Evolutionary conservation across 2,113 vertebrate genomes (phyloP).

Genomic region (Corythornis vintsioides): DNA sequence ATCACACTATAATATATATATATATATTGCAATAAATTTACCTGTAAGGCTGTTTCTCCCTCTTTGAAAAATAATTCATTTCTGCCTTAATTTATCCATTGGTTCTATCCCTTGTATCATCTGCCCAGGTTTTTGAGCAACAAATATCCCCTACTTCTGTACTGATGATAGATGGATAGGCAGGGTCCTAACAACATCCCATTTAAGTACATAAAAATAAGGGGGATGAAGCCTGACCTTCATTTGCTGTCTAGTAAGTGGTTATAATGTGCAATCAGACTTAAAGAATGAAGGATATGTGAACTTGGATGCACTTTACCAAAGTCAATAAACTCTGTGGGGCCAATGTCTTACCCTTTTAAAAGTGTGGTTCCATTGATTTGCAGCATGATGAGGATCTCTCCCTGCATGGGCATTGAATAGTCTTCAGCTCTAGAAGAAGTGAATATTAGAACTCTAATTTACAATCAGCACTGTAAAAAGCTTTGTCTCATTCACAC

Average conservation of each 20-base stretch:
- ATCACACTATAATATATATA: not conserved
- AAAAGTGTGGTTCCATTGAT: not conserved
- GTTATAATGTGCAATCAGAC: not conserved
- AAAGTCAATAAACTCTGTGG: not conserved
- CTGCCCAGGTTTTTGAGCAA: not conserved
- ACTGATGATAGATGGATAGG: not conserved
- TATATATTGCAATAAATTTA: not conserved
- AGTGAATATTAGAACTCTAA: conserved; percentile 20
- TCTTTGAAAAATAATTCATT: not conserved
- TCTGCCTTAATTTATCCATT: not conserved
- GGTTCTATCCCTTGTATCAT: not conserved
- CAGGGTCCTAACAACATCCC: not conserved
- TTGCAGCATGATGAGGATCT: not conserved
- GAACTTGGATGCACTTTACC: not conserved
- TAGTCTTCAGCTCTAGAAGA: conserved; percentile 1
- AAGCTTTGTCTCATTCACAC: conserved; percentile 30
- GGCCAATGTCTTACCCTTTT: not conserved
- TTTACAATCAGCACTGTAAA: conserved; percentile 47
- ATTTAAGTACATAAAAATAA: not conserved
- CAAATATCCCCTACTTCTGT: not conserved
- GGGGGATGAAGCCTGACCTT: not conserved
- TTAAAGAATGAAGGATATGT: not conserved
- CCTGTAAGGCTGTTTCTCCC: not conserved
- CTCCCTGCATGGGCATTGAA: not conserved
- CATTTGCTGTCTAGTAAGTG: not conserved